A percentile compares a stretch with the other conserved stretches of the same genome.
phyloP scores from a whole-genome alignment of 1,140 invertebrate genomes.

The Zaprionus davidi region DNA sequence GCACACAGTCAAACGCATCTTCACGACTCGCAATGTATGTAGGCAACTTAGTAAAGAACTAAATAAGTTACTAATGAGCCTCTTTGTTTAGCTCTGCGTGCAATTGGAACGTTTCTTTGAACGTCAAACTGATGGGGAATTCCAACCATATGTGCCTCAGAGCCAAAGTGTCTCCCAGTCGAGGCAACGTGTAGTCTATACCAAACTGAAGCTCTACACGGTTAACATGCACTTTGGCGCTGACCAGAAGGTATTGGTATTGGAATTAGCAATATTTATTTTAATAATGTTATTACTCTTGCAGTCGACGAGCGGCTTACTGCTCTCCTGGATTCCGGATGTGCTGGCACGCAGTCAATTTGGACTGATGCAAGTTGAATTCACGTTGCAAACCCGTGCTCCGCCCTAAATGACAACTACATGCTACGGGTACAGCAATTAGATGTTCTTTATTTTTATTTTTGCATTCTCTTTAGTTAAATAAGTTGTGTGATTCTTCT shows the following conservation, averaged over 20 bases:
- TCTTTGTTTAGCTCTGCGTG: constrained; percentile 46
- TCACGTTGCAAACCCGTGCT: constrained; percentile 48
- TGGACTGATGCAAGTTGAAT: constrained; percentile 71
- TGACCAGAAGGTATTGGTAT: constrained; percentile 15
- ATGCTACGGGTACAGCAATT: constrained; percentile 34
- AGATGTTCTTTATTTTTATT: constrained; percentile 70
- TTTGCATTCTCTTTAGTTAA: constrained; percentile 57
- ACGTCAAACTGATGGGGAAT: constrained; percentile 44
- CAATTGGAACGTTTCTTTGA: constrained; percentile 66
- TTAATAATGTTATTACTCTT: background rate
- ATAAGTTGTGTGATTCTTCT: constrained; percentile 43
- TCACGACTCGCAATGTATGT: constrained; percentile 68
- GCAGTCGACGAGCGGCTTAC: constrained; percentile 53
- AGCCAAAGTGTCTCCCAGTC: background rate
- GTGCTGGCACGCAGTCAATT: constrained; percentile 69
- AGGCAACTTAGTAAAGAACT: background rate
- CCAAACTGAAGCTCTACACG: constrained; percentile 54
- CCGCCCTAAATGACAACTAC: constrained; percentile 21
- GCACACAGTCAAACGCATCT: constrained; percentile 69
- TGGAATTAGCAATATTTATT: background rate
- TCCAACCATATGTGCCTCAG: constrained; percentile 58
- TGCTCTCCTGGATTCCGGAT: constrained; percentile 70
- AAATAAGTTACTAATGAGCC: background rate
- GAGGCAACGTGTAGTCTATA: constrained; percentile 52
- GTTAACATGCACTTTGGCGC: constrained; percentile 51